phyloP scores from a whole-genome alignment of 2,113 vertebrate species.

The Dasyprocta punctata region DNA sequence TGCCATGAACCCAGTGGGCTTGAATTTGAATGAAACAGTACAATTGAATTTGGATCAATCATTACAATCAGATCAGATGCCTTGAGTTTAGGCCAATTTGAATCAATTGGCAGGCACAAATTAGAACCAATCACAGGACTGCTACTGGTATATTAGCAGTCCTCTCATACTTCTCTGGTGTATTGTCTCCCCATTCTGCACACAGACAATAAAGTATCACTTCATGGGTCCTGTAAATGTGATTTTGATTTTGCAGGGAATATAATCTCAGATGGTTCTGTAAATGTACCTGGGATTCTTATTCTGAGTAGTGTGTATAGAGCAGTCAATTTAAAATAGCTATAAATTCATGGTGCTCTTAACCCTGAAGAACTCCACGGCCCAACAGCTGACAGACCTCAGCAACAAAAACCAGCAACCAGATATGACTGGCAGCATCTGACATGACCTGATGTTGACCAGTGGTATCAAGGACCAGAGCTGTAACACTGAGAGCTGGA shows the following conservation, averaged over 20 bases:
- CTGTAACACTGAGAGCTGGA: background rate
- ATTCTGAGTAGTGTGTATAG: background rate
- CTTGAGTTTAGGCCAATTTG: background rate
- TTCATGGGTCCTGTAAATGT: background rate
- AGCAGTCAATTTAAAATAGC: background rate
- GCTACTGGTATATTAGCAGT: background rate
- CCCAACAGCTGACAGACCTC: background rate
- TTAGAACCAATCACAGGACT: too few species aligned
- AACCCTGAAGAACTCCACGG: background rate
- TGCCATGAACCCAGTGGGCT: too few species aligned
- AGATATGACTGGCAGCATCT: background rate
- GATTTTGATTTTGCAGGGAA: background rate
- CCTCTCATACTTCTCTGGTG: background rate
- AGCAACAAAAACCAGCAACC: background rate
- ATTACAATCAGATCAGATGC: background rate
- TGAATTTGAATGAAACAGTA: background rate
- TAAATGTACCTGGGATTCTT: background rate
- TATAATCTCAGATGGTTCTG: background rate
- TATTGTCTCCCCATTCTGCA: background rate
- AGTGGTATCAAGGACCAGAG: background rate
- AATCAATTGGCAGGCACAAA: background rate
- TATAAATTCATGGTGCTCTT: background rate
- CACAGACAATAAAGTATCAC: background rate
- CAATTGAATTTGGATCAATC: background rate
- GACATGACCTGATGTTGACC: background rate